These are phyloP conservation scores for Nasonia vitripennis DNA, from an alignment of 1,140 invertebrate genomes.

Conservation along the genomic window DNA sequence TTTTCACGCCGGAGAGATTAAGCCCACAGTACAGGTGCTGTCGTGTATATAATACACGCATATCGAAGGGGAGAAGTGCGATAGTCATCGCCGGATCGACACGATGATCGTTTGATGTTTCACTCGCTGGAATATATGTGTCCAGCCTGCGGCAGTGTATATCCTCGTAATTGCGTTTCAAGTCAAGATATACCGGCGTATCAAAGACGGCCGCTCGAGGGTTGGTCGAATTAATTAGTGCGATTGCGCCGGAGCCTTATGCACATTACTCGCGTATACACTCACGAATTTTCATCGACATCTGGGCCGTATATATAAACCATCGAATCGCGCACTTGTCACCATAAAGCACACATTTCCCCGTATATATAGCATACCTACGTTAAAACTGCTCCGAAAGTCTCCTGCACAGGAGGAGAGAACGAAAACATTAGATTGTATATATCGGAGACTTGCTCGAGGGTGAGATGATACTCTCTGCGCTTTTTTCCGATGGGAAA, in stretches of 20 bases:
- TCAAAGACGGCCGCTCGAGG: too few relatives aligned
- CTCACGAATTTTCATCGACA: too few relatives aligned
- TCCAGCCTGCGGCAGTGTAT: not conserved
- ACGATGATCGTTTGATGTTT: not conserved
- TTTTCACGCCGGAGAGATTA: conserved; percentile 1
- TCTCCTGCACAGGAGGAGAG: not conserved
- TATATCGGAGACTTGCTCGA: conserved; percentile 47
- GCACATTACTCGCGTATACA: too few relatives aligned
- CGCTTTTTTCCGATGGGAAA: conserved; percentile 57
- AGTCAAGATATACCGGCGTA: not conserved
- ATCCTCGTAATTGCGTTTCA: not conserved
- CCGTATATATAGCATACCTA: too few relatives aligned
- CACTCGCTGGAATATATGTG: not conserved
- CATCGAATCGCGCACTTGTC: conserved; percentile 7
- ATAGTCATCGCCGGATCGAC: not conserved
- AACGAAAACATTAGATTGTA: conserved; percentile 2
- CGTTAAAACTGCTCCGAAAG: too few relatives aligned
- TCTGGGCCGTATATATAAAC: not conserved
- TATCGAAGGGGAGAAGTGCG: not conserved
- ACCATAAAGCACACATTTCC: conserved; percentile 55
- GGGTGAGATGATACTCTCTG: conserved; percentile 52
- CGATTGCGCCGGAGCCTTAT: too few relatives aligned
- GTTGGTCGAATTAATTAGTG: too few relatives aligned
- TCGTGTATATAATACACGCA: too few relatives aligned
- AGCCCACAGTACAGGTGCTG: not conserved